phyloP scores from a whole-genome alignment of 2,797 vertebrate genomes.

The Ctenopoma multispine region DNA sequence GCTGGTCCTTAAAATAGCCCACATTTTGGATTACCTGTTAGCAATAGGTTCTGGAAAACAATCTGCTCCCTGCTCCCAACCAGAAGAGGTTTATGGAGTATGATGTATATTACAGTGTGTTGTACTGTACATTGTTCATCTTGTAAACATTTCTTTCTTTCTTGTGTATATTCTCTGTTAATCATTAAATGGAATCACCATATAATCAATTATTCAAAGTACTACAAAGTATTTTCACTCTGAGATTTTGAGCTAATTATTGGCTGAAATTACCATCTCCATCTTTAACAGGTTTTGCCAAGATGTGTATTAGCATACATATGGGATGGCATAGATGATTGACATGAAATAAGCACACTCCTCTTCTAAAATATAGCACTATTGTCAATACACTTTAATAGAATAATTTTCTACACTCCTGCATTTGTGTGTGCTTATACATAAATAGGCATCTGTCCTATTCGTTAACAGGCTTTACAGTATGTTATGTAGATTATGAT shows the following conservation, averaged over 20 bases:
- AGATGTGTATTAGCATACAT: constrained; percentile 36
- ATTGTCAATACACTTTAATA: constrained; percentile 25
- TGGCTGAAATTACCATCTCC: constrained; percentile 43
- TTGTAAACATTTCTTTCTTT: constrained; percentile 22
- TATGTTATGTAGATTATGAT: neutral
- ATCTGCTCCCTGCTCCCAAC: constrained; percentile 25
- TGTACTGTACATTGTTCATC: neutral
- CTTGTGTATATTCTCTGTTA: constrained; percentile 11
- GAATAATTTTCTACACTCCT: constrained; percentile 13
- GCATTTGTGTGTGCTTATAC: constrained; percentile 3
- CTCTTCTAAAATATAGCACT: constrained; percentile 20
- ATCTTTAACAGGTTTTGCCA: constrained; percentile 47
- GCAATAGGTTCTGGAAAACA: constrained; percentile 42
- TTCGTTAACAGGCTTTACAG: neutral
- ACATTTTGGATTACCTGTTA: constrained; percentile 45
- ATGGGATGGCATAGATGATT: constrained; percentile 49
- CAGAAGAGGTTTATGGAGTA: constrained; percentile 1
- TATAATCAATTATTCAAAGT: constrained; percentile 72
- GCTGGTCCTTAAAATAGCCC: constrained; percentile 49
- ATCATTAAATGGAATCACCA: constrained; percentile 26
- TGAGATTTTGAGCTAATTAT: constrained; percentile 42
- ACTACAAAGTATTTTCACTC: constrained; percentile 35
- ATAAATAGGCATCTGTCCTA: neutral
- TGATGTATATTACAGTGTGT: constrained; percentile 3
- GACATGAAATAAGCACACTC: constrained; percentile 36